Evolutionary conservation across 1,140 invertebrate species (phyloP), one percentile per base, ranked within the genome.

Genomic region (Ectropis grisescens): DNA sequence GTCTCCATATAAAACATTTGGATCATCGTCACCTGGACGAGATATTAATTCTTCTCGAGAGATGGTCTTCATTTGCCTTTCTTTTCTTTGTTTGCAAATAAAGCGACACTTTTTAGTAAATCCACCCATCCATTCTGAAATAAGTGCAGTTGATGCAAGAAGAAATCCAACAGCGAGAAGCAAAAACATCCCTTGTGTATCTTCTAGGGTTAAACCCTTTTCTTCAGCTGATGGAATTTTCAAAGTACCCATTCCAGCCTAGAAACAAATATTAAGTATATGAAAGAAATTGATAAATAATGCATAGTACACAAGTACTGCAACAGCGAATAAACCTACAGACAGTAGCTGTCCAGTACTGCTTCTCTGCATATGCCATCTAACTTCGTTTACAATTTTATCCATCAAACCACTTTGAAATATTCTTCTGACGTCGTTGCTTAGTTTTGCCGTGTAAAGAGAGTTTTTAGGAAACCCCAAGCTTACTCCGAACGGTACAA

Each of bases 181-280:
- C 4, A 92, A 64, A 53, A 92, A 93, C 88, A 91, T 92, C 3
- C 91, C 91, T 76, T 91, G 89, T 1, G 89, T 91, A 41, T 92
- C 90, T 51, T 90, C 89, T 22, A 91, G 71, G 0, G 87, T 88
- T 12, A 93, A 51, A 27, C 88, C 86, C 33, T 89, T 84, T 59
- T 93, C 90, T 68, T 90, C 86, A 8, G 82, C 64, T 36, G 78
- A 53, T 34, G 82, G 39, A 43, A 71, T 47, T 60, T 78, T 66
- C 10, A 67, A 16, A 2, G 41, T 37, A 22, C 54, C 48, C 11
- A 37, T 40, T 9, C 33, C 47, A 1, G 50, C 68, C 75, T 80
- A 34, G 22, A 54, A 38, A 11, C 22, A 27, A 25, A 27, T 15
- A 23, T 32, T 25, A n/a, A n/a, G n/a, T n/a, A 32, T 22, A 29